A percentile compares a stretch with the other conserved stretches of the same genome.
These are phyloP conservation scores for Anableps anableps DNA, from an alignment of 2,797 vertebrate species.

Conservation along the genomic window DNA sequence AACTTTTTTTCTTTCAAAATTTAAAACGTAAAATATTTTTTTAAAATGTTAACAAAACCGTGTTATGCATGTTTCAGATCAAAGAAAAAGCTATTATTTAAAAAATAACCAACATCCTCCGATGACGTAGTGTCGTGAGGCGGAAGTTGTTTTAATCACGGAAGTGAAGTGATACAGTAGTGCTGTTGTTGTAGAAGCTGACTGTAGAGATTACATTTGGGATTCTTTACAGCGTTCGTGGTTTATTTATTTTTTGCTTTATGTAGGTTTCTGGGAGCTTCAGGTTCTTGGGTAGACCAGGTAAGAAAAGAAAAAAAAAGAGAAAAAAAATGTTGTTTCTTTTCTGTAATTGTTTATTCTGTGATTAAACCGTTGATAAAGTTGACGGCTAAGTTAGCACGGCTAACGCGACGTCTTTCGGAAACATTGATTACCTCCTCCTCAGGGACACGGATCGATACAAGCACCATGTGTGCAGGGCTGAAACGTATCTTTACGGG, in stretches of 20 bases:
- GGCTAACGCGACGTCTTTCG: slow-evolving; percentile 36
- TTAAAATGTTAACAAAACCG: neutral
- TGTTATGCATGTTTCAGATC: neutral
- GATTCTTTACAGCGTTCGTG: neutral
- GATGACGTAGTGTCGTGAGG: slow-evolving; percentile 18
- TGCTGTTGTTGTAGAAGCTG: slow-evolving; percentile 29
- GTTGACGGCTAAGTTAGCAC: slow-evolving; percentile 39
- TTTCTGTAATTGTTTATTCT: too few species aligned
- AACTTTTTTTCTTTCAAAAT: neutral
- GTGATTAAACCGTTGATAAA: slow-evolving; percentile 4
- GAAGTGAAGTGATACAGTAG: slow-evolving; percentile 55
- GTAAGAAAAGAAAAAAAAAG: slow-evolving; percentile 43
- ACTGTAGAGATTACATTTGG: neutral
- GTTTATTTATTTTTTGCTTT: slow-evolving; percentile 1
- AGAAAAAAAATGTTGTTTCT: neutral
- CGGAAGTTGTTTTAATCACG: slow-evolving; percentile 69
- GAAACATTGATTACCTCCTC: slow-evolving; percentile 13
- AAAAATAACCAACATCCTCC: neutral
- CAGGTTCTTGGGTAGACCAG: slow-evolving; percentile 35
- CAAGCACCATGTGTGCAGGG: neutral
- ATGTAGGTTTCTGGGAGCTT: slow-evolving; percentile 41
- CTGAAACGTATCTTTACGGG: neutral
- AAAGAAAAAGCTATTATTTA: neutral
- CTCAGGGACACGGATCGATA: neutral
- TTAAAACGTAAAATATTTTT: neutral